Evolutionary conservation across 2,113 vertebrate genomes (phyloP).

Genomic region (Cebus imitator): DNA sequence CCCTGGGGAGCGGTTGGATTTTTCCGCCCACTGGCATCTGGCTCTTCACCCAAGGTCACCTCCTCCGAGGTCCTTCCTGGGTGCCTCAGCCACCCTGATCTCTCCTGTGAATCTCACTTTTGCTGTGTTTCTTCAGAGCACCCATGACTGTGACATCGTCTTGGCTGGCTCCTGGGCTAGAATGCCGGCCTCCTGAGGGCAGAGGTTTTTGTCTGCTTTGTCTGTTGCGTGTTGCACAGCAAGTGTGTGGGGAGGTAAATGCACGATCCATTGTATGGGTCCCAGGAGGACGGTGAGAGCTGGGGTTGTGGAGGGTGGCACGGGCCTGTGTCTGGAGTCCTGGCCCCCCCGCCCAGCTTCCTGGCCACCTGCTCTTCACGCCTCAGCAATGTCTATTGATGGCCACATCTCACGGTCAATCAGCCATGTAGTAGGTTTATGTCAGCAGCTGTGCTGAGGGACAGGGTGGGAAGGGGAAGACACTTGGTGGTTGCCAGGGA

Average conservation of each 20-base stretch:
- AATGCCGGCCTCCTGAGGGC: not conserved
- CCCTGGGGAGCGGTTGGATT: rapidly evolving
- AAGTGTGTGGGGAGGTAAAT: not conserved
- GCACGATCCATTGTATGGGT: not conserved
- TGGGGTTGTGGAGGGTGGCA: not conserved
- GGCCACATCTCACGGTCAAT: not conserved
- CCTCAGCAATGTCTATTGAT: conserved; percentile 29
- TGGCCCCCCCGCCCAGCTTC: not conserved
- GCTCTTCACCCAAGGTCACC: not conserved
- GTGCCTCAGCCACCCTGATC: not conserved
- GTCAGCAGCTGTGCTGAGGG: not conserved
- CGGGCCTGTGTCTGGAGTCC: not conserved
- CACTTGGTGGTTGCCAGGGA: conserved; percentile 44
- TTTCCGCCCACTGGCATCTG: not conserved
- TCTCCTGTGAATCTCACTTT: not conserved
- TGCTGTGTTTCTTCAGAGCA: not conserved
- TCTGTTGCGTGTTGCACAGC: rapidly evolving
- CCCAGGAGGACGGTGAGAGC: rapidly evolving
- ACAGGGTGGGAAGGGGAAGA: not conserved
- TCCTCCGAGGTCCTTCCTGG: no score
- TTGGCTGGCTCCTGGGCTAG: not conserved
- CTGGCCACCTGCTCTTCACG: conserved; percentile 29
- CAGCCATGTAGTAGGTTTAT: conserved; percentile 40
- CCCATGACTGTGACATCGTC: rapidly evolving
- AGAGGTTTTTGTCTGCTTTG: not conserved